Conservation (phyloP, 2,888 invertebrate genomes). For the Tenodera sinensis region DNA sequence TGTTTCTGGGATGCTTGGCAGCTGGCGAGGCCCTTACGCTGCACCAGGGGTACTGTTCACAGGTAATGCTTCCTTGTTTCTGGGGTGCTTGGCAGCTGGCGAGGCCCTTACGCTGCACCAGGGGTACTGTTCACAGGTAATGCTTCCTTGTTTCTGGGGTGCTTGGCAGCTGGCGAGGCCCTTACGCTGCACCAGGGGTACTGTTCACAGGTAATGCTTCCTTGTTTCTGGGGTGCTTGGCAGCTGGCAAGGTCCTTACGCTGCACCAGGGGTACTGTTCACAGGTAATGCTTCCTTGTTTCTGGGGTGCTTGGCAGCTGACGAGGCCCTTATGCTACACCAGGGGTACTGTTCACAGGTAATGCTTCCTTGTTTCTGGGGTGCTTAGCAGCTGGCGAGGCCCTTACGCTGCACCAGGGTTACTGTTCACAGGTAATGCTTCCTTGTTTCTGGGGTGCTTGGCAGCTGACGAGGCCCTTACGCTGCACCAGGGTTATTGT, state of each 20-base stretch:
- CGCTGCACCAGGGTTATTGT: not conserved
- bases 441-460: no score
- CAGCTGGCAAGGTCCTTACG: not conserved
- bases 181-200: not conserved
- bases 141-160: conserved; percentile 39
- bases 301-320: conserved; percentile 33
- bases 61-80: not conserved
- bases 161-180: conserved; percentile 13
- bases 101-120: not conserved
- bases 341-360: conserved; percentile 7
- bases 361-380: no score
- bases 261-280: not conserved
- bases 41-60: conserved; percentile 1
- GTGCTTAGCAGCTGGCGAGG: not conserved
- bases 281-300: conserved; percentile 36
- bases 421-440: not conserved
- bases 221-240: no score
- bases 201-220: not conserved
- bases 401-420: not conserved
- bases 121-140: conserved; percentile 3
- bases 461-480: not conserved
- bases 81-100: no score
- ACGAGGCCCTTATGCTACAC: not conserved
- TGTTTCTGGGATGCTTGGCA: no score
- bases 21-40: not conserved